Conservation (phyloP, 2,113 vertebrate genomes). For the Beaufortia kweichowensis region DNA sequence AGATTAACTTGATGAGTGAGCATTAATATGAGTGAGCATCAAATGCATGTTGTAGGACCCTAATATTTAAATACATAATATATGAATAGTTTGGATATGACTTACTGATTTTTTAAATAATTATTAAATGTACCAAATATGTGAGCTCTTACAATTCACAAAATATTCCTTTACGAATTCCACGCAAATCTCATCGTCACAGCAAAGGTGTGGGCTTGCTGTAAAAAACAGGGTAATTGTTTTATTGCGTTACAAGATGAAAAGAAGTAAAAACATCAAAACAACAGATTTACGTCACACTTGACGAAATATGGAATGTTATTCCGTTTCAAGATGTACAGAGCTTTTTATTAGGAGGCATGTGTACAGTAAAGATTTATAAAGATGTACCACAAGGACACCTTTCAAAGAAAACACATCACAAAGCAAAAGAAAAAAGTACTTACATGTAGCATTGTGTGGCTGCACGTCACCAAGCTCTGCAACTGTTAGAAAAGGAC, state of each 20-base stretch:
- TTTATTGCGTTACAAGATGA: slow-evolving; percentile 34
- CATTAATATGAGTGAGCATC: neutral
- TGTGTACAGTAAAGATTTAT: neutral
- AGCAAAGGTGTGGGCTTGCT: slow-evolving; percentile 60
- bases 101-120: no score
- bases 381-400: neutral
- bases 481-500: slow-evolving; percentile 72
- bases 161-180: slow-evolving; percentile 67
- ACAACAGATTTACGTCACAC: neutral
- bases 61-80: neutral
- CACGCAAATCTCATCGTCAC: slow-evolving; percentile 64
- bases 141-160: slow-evolving; percentile 63
- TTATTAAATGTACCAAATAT: no score
- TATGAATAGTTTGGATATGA: neutral
- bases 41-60: neutral
- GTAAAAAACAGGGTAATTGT: slow-evolving; percentile 44
- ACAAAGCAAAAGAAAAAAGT: slow-evolving; percentile 14
- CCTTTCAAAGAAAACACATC: neutral
- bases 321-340: neutral
- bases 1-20: neutral
- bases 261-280: neutral
- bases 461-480: slow-evolving; percentile 81
- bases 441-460: slow-evolving; percentile 71
- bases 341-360: no score
- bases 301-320: neutral